These are phyloP conservation scores for Scomber colias DNA, from an alignment of 2,113 vertebrate genomes.

Conservation along the genomic window DNA sequence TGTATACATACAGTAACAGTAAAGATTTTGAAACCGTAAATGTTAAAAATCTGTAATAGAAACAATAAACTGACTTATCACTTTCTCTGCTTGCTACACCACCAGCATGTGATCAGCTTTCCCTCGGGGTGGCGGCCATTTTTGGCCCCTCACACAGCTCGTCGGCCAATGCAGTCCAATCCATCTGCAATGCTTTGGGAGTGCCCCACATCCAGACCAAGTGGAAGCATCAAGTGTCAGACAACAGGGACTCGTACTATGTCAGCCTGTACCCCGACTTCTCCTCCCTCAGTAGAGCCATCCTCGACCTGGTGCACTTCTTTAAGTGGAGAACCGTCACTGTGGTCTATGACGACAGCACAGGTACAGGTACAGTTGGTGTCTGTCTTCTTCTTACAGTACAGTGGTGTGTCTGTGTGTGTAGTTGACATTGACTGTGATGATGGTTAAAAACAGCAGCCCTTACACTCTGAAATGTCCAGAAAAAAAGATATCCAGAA, in stretches of 20 bases:
- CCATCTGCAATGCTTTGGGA: constrained; percentile 85
- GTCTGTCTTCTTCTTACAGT: constrained; percentile 40
- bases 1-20: too few relatives aligned
- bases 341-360: constrained; percentile 92
- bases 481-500: constrained; percentile 35
- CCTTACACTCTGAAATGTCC: constrained; percentile 28
- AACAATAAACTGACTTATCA: neutral
- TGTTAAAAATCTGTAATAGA: neutral
- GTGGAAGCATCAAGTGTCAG: constrained; percentile 98
- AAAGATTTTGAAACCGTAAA: too few relatives aligned
- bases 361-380: constrained; percentile 89
- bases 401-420: neutral
- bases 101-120: constrained; percentile 97
- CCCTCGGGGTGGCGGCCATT: constrained; percentile 97
- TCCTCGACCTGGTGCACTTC: constrained; percentile 98
- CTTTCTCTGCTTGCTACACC: neutral
- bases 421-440: constrained; percentile 34
- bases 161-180: constrained; percentile 86
- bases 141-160: constrained; percentile 89
- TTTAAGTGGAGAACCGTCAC: constrained; percentile 98
- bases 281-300: constrained; percentile 96
- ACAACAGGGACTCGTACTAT: constrained; percentile 97
- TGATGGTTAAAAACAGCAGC: neutral
- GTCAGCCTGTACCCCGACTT: constrained; percentile 98
- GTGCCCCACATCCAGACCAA: constrained; percentile 95